Evolutionary conservation across 2,113 vertebrate species (phyloP), one percentile per base, ranked within the genome.

Genomic region (Pyxicephalus adspersus): DNA sequence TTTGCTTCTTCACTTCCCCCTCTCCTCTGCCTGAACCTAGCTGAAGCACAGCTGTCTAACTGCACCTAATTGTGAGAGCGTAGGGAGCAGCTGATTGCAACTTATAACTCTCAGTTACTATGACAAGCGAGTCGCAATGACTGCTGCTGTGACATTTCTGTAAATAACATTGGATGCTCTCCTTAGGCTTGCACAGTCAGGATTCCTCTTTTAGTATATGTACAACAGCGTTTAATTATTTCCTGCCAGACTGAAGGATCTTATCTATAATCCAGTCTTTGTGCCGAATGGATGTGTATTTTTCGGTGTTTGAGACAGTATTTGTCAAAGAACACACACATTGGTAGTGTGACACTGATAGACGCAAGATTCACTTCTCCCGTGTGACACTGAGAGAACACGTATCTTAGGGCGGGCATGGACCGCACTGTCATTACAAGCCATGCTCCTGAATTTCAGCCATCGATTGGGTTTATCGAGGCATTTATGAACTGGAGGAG

Each of bases 51-150:
- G 61, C 23, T 54, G 76, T 65, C 61, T 77, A 66, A 66, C 26
- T 52, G 74, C 76, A 58, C 64, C 64, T 78, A 67, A 78, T 58
- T 45, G 72, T 45, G 29, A n/a, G 57, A 75, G 72, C n/a, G n/a
- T 15, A 8, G 64, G 64, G 51, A 78, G 76, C 52, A 16, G 51
- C 76, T 78, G 76, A 67, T 45, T 26, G 64, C 63, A 11, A 22
- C 64, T 16, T 29, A 38, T 65, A 67, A 57, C 28, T 38, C 64
- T 78, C 64, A 78, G 76, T 34, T 64, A 55, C 25, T 15, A 18
- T 66, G 76, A 55, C 45, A 64, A 29, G 38, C 23, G 28, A 45
- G 29, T 61, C 51, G 75, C 60, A 64, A 23, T 63, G 52, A 76
- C 9, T 76, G 58, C 58, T 50, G 45, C 7, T 50, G 57, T 63